Evolutionary conservation across 2,888 invertebrate genomes (phyloP).

Genomic region (Microplitis deprimator): DNA sequence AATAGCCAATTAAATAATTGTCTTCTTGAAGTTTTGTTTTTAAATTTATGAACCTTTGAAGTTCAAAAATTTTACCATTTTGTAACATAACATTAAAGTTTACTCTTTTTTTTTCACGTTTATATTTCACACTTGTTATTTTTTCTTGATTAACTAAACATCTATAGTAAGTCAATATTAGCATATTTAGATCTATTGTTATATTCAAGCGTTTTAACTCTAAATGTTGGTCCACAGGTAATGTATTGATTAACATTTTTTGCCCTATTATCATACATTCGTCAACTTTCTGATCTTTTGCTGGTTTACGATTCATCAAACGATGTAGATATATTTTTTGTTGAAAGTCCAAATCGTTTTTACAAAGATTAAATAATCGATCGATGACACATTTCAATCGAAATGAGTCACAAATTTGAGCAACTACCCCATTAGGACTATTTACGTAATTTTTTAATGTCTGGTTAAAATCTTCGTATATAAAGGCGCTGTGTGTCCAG

Average conservation of each 20-base stretch:
- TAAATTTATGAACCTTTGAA: background rate
- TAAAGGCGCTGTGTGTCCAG: background rate
- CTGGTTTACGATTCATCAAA: background rate
- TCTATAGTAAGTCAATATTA: too few species aligned
- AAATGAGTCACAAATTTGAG: background rate
- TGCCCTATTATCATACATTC: background rate
- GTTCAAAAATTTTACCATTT: background rate
- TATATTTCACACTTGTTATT: background rate
- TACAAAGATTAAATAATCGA: background rate
- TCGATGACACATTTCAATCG: background rate
- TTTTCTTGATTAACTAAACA: background rate
- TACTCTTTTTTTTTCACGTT: background rate
- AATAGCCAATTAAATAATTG: background rate
- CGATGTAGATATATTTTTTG: background rate
- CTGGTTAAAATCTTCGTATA: background rate
- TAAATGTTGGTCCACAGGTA: background rate
- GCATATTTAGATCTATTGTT: too few species aligned
- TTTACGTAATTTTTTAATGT: background rate
- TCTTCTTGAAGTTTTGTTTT: background rate
- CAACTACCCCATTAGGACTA: background rate
- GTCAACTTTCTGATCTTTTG: background rate
- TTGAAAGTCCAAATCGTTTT: background rate
- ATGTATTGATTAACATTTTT: background rate
- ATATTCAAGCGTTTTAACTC: background rate
- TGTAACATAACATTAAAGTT: background rate